Base-by-base conservation (phyloP, 2,888 invertebrate species). In the Empis stercorea region DNA sequence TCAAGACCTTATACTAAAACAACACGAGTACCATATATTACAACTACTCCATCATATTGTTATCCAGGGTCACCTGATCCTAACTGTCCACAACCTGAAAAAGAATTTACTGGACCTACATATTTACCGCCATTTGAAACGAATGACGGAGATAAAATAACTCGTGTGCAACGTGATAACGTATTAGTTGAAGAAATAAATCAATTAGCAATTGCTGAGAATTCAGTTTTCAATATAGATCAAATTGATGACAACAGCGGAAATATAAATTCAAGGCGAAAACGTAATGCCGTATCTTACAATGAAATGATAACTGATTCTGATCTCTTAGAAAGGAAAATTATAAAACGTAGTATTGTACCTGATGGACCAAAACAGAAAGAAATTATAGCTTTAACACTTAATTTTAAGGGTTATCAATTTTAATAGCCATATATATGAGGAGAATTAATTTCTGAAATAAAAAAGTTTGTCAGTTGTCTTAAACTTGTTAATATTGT, bases 41-140 rank as follows among this genome's bases (percentile, higher is more conserved):
- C 32, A 10, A 13, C 32, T 32, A 32, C 32, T 32, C 10, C 32
- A 13, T 4, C 32, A 6, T 10, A 10, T 32, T 74, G 52, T 69
- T 73, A 51, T 51, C 68, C 68, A 3, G 68, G 68, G 4, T 70
- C 63, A 1, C 56, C 60, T 2, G 60, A 71, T 57, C 56, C 65
- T 20, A 54, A 64, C 40, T 62, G 60, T 44, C 34, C 34, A 34
- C 34, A n/a, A 2, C 34, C 34, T 34, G 20, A 40, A 27, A 40
- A 23, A n/a, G 14, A 14, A 23, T 40, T 23, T 40, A 14, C n/a
- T 20, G 40, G 23, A 3, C 58, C 63, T 13, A 63, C 65, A 0
- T 65, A 64, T 46, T 52, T 65, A 30, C 66, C 65, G 2, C 65
- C 64, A 2, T 44, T 64, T 9, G 57, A 38, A 38, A 14, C 36